Evolutionary conservation across 2,888 invertebrate genomes (phyloP).

Genomic region (Cosmopolites sordidus): DNA sequence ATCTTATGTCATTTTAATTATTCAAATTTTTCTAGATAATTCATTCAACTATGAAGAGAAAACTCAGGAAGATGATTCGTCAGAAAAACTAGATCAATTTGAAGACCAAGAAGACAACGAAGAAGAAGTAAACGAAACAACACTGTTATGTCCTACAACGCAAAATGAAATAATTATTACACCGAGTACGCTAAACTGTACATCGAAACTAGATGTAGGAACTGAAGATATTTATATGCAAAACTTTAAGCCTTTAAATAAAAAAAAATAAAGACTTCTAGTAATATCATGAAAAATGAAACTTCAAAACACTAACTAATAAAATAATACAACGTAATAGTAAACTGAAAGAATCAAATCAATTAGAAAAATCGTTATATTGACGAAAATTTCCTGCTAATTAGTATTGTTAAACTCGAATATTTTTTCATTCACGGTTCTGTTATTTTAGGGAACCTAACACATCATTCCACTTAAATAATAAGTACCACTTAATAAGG

Average conservation of each 20-base stretch:
- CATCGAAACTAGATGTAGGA: conserved; percentile 24
- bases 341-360: too few species aligned
- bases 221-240: conserved; percentile 28
- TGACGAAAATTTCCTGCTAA: too few species aligned
- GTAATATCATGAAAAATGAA: conserved; percentile 1
- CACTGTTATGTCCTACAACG: conserved; percentile 48
- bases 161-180: conserved; percentile 50
- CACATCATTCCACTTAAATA: too few species aligned
- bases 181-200: conserved; percentile 37
- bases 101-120: conserved; percentile 41
- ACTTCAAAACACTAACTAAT: too few species aligned
- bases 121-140: conserved; percentile 53
- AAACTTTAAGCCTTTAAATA: conserved; percentile 26
- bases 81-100: conserved; percentile 10
- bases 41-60: conserved; percentile 9
- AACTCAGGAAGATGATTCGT: background rate
- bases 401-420: too few species aligned
- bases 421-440: too few species aligned
- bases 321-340: too few species aligned
- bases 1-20: too few species aligned
- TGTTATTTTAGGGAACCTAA: too few species aligned
- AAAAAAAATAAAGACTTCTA: conserved; percentile 26
- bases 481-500: too few species aligned
- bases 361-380: too few species aligned
- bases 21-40: conserved; percentile 4